Evolutionary conservation across 2,797 vertebrate genomes (phyloP).

Genomic region (Tauraco hartlaubi): DNA sequence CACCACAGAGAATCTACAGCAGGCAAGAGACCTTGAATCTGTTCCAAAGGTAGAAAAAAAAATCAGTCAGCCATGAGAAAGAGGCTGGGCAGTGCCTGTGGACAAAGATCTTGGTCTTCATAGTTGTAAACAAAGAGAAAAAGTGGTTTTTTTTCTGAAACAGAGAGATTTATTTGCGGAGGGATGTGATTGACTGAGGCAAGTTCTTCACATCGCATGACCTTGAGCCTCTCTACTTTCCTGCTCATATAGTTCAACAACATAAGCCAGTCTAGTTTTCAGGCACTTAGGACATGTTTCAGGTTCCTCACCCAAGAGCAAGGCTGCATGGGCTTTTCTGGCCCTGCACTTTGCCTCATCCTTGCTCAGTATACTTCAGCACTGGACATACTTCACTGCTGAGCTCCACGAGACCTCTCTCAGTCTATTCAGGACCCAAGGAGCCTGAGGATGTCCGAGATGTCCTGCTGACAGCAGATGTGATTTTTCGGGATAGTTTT

Average conservation of each 20-base stretch:
- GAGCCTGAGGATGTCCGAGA: neutral
- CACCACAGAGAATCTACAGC: neutral
- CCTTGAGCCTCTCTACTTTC: neutral
- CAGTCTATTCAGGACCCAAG: neutral
- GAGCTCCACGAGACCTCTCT: neutral
- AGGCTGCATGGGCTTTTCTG: neutral
- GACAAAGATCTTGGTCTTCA: neutral
- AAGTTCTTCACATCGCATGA: neutral
- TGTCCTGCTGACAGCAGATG: neutral
- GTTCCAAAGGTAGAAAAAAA: neutral
- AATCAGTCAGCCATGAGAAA: neutral
- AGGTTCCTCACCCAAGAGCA: neutral
- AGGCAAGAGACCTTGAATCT: neutral
- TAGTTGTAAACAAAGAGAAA: neutral
- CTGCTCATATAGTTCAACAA: neutral
- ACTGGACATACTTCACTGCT: neutral
- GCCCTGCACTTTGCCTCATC: neutral
- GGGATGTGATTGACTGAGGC: neutral
- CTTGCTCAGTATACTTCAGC: neutral
- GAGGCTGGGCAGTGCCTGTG: neutral
- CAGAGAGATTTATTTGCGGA: neutral
- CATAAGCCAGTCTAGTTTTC: neutral
- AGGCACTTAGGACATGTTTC: neutral
- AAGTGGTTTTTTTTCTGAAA: neutral
- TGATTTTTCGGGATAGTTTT: neutral